Percentiles rank a stretch among this genome's conserved stretches.
Conservation (phyloP, 1,140 invertebrate species). For the Drosophila azteca region DNA sequence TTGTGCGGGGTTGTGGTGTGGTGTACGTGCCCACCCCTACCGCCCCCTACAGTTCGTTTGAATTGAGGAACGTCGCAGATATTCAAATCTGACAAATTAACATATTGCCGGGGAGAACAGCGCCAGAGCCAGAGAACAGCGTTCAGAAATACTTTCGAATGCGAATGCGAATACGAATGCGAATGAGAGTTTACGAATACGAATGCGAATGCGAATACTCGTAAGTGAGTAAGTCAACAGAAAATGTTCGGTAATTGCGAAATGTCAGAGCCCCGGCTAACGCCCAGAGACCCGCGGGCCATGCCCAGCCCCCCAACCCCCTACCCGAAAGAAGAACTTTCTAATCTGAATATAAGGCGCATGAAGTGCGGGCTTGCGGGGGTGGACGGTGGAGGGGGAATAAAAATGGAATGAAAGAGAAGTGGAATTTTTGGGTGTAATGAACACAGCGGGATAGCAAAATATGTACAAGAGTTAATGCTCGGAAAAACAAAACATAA, state of each 20-base stretch:
- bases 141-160: background rate
- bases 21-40: too few species aligned
- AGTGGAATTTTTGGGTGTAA: slow-evolving; percentile 45
- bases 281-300: background rate
- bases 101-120: too few species aligned
- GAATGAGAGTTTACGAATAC: too few species aligned
- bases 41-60: too few species aligned
- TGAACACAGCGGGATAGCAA: slow-evolving; percentile 38
- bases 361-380: too few species aligned
- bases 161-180: too few species aligned
- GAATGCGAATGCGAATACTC: too few species aligned
- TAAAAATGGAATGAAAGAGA: background rate
- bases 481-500: slow-evolving; percentile 51
- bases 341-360: slow-evolving; percentile 56
- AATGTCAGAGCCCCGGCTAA: slow-evolving; percentile 43
- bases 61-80: too few species aligned
- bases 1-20: too few species aligned
- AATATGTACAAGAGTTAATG: slow-evolving; percentile 56
- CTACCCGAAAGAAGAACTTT: slow-evolving; percentile 40
- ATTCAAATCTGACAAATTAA: too few species aligned
- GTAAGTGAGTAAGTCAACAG: slow-evolving; percentile 19
- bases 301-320: background rate
- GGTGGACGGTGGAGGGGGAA: too few species aligned
- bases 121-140: background rate
- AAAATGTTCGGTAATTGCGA: slow-evolving; percentile 34